phyloP scores from a whole-genome alignment of 2,888 invertebrate genomes.

The Melanargia galathea region DNA sequence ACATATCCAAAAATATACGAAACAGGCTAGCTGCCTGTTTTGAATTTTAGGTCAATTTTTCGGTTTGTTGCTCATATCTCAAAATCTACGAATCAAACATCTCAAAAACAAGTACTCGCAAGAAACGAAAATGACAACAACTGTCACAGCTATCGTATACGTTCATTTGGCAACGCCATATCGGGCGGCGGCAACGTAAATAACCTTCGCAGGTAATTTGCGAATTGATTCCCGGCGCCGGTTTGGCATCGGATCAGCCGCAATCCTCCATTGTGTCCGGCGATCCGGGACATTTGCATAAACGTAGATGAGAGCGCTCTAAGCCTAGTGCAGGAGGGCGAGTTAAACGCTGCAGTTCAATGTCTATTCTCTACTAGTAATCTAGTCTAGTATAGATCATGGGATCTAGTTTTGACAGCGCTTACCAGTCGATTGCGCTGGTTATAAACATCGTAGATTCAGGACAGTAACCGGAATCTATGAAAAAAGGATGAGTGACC shows the following conservation, averaged over 20 bases:
- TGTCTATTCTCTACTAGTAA: background rate
- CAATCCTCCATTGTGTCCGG: slow-evolving; percentile 42
- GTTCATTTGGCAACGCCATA: slow-evolving; percentile 28
- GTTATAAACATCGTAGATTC: no score
- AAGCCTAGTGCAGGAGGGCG: slow-evolving; percentile 30
- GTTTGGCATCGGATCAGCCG: slow-evolving; percentile 43
- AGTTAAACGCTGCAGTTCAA: slow-evolving; percentile 6
- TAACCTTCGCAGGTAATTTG: slow-evolving; percentile 44
- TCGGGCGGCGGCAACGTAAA: slow-evolving; percentile 33
- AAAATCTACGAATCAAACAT: no score
- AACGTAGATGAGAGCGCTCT: slow-evolving; percentile 38
- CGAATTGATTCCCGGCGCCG: slow-evolving; percentile 46
- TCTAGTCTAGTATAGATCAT: no score
- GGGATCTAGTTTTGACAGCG: no score
- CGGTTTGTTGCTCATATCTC: no score
- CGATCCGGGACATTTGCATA: slow-evolving; percentile 43
- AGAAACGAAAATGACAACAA: slow-evolving; percentile 5
- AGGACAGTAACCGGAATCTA: no score
- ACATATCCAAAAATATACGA: no score
- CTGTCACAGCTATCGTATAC: slow-evolving; percentile 26
- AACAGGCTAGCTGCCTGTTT: no score
- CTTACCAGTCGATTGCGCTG: no score
- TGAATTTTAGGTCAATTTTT: no score
- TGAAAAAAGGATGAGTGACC: no score
- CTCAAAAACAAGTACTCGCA: background rate